Base-by-base conservation (phyloP, 1,140 invertebrate genomes). In the Trichonephila clavipes region DNA sequence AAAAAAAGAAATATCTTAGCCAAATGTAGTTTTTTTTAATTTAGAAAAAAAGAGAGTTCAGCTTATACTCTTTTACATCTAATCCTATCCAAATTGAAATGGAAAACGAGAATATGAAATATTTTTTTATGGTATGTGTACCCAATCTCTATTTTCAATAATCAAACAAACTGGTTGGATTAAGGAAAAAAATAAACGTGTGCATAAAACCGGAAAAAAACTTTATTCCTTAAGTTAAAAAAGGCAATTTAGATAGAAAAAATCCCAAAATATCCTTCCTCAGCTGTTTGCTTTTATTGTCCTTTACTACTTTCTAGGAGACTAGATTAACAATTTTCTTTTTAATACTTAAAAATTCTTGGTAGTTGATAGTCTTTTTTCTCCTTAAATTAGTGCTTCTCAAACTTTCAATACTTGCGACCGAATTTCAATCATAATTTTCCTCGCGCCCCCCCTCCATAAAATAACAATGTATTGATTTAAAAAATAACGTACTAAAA, bases 161-260 rank as follows among this genome's bases (percentile, higher is more conserved):
- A 86, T 62, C 85, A 85, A 85, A 51, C 82, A 85, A 85, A 85
- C 82, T 59, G 28, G 8, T 85, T 18, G 82, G n/a, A 8, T 85
- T 85, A 24, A 51, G 21, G 28, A 85, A 51, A 34, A 83, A 58
- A 85, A 58, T 85, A 85, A 85, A n/a, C 6, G 21, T 85, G 44
- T 85, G 82, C 82, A 61, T 86, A 61, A 86, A 62, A 34, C 85
- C 85, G n/a, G 85, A 86, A 86, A 83, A n/a, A 64, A 28, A 34
- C 58, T 12, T 12, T 3, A 28, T 86, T 61, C 59, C 19, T 86
- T 19, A 21, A 58, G 24, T 34, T 62, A 86, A 64, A 86, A 86
- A 64, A 61, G 51, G 19, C 24, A 86, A 59, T 86, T 59, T 34
- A 24, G n/a, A 86, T 18, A n/a, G 28, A 59, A 83, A 51, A 85